phyloP scores from a whole-genome alignment of 2,888 invertebrate genomes.

The Drosophila meridiana region DNA sequence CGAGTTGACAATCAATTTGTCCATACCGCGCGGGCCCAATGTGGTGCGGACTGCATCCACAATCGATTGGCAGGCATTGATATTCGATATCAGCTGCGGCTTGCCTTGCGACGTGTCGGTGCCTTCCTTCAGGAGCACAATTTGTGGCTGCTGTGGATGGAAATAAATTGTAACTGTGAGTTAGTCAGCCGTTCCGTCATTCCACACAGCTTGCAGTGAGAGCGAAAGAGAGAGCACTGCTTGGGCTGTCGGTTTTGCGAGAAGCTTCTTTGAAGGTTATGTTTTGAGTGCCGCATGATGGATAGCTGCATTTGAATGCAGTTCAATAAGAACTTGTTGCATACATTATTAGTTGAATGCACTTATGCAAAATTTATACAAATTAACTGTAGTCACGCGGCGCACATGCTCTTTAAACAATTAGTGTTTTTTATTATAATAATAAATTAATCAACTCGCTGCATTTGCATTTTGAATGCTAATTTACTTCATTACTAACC shows the following conservation, averaged over 20 bases:
- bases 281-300: constrained; percentile 61
- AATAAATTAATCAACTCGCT: not conserved
- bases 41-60: constrained; percentile 98
- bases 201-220: constrained; percentile 34
- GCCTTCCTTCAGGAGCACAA: constrained; percentile 98
- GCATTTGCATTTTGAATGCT: not conserved
- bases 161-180: constrained; percentile 8
- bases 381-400: constrained; percentile 37
- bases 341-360: not conserved
- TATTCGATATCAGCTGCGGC: constrained; percentile 97
- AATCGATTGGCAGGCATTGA: constrained; percentile 97
- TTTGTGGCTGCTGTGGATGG: constrained; percentile 95
- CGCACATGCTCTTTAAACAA: constrained; percentile 36
- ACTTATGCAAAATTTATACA: not conserved
- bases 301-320: constrained; percentile 31
- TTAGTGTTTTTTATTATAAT: not conserved
- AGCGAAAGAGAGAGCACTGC: not conserved
- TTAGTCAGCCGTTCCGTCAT: constrained; percentile 43
- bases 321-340: not conserved
- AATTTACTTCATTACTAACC: constrained; percentile 75
- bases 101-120: constrained; percentile 98
- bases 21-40: constrained; percentile 99
- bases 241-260: constrained; percentile 50
- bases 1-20: constrained; percentile 97
- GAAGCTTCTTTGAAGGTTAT: constrained; percentile 78